Conservation (phyloP, 2,113 vertebrate species). For the Mesocricetus auratus region DNA sequence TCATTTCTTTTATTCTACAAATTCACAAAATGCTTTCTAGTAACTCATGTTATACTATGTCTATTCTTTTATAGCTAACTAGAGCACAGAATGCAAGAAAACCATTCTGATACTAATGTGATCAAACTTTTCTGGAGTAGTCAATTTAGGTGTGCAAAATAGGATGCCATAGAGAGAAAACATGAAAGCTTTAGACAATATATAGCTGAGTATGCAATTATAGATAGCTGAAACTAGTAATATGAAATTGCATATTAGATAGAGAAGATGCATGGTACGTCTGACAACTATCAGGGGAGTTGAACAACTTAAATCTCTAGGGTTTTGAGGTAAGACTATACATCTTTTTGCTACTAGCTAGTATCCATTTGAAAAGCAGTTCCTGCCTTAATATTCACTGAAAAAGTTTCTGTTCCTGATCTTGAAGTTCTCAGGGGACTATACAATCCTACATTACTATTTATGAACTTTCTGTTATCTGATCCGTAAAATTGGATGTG, state of each 20-base stretch:
- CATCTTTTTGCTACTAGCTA: background rate
- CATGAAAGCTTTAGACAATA: background rate
- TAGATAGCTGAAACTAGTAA: background rate
- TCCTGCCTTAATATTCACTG: background rate
- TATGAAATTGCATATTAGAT: background rate
- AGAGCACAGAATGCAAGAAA: background rate
- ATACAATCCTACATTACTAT: background rate
- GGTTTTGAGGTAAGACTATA: background rate
- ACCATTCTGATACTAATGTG: background rate
- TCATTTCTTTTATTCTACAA: background rate
- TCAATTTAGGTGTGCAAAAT: background rate
- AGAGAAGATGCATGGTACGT: background rate
- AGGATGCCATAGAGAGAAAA: background rate
- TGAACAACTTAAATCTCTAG: background rate
- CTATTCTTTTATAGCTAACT: background rate
- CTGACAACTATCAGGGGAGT: background rate
- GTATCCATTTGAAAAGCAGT: background rate
- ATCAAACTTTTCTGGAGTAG: background rate
- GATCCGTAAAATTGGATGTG: constrained; percentile 10
- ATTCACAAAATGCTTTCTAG: background rate
- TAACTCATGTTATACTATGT: background rate
- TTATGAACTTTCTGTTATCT: background rate
- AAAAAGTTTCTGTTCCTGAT: background rate
- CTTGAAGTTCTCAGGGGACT: background rate
- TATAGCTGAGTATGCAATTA: background rate